A percentile compares a stretch with the other conserved stretches of the same genome.
phyloP scores from a whole-genome alignment of 2,113 vertebrate species.

The Willisornis vidua region DNA sequence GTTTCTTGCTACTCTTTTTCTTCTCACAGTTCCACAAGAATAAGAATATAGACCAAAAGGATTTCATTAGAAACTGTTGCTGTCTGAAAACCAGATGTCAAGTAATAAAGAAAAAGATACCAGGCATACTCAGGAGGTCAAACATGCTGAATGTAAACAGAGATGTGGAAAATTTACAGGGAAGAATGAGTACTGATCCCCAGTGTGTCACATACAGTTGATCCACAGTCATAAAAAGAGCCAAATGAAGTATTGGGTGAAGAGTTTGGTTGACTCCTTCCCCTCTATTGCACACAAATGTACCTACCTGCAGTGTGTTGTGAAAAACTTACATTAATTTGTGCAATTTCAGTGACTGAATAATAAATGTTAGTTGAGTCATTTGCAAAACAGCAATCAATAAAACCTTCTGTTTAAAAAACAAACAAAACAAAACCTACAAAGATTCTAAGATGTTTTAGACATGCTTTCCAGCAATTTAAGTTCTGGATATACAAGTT shows the following conservation, averaged over 20 bases:
- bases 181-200: not conserved
- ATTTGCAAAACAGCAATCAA: not conserved
- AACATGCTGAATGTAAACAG: fast-evolving
- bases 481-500: not conserved
- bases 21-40: not conserved
- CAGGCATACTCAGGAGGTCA: not conserved
- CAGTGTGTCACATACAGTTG: fast-evolving
- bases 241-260: not conserved
- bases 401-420: not conserved
- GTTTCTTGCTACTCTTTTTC: not conserved
- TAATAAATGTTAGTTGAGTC: not conserved
- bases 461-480: not conserved
- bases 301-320: not conserved
- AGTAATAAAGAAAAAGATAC: not conserved
- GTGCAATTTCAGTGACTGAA: not conserved
- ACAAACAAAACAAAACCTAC: not conserved
- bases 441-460: not conserved
- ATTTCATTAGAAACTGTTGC: not conserved
- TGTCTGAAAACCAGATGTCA: not conserved
- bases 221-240: not conserved
- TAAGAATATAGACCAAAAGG: not conserved
- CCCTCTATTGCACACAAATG: not conserved
- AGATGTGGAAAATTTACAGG: not conserved
- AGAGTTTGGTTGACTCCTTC: not conserved
- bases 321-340: not conserved